Evolutionary conservation across 1,140 invertebrate species (phyloP).

Genomic region (Nylanderia fulva): DNA sequence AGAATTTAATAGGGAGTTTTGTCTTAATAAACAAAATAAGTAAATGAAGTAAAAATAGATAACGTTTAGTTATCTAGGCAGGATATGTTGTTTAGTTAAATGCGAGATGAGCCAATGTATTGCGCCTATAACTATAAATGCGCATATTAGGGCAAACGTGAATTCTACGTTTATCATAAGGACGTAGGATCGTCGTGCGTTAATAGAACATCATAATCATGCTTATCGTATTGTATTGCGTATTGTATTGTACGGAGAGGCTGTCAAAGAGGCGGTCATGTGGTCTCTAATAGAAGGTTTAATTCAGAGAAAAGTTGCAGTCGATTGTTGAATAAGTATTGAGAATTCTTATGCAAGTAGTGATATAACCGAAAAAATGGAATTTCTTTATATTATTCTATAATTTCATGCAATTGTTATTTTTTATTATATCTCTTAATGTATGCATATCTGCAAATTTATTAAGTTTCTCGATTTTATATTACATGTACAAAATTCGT

Average conservation of each 20-base stretch:
- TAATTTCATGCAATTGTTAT: not conserved
- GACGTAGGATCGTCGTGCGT: constrained; percentile 15
- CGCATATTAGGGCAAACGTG: constrained; percentile 66
- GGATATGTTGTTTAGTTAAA: not conserved
- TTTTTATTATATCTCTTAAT: not conserved
- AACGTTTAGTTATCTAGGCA: too few species aligned
- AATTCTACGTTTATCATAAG: constrained; percentile 35
- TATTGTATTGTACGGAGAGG: constrained; percentile 63
- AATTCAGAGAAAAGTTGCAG: not conserved
- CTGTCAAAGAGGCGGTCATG: constrained; percentile 70
- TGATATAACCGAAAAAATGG: constrained; percentile 22
- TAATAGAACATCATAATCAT: constrained; percentile 53
- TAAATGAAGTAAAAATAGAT: not conserved
- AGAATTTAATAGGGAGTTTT: not conserved
- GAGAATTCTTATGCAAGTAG: constrained; percentile 61
- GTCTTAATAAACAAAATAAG: not conserved
- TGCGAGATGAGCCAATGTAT: constrained; percentile 10
- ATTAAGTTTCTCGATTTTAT: not conserved
- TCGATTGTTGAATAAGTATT: constrained; percentile 53
- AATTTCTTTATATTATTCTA: not conserved
- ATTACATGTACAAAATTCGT: not conserved
- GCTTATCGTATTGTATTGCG: constrained; percentile 23
- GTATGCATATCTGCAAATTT: not conserved
- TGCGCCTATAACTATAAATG: constrained; percentile 25
- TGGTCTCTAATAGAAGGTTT: constrained; percentile 67